Evolutionary conservation across 2,797 vertebrate genomes (phyloP), one percentile per base, ranked within the genome.

Genomic region (Pterois miles): DNA sequence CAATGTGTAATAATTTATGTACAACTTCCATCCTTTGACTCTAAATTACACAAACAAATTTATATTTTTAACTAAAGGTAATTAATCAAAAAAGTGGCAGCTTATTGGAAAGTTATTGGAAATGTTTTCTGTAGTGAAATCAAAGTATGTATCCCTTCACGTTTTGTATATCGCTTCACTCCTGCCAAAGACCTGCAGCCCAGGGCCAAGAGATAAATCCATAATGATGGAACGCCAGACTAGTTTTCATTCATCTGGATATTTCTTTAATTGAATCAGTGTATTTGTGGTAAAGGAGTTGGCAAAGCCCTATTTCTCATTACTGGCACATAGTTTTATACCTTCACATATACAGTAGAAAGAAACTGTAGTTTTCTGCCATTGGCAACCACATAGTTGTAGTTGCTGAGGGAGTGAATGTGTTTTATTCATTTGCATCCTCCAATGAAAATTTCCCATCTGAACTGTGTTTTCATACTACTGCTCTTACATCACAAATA

Each of bases 221-320:
- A 86, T 80, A 71, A 53, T 71, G 46, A 76, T 74, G 31, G 63
- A 81, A 77, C 13, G 3, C 33, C 29, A 60, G 3, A 73, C 76
- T 67, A 46, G 52, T 59, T 74, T 79, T 74, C 34, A 57, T 83
- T 80, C 34, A 75, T 81, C 76, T 66, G 40, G 69, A 83, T 69
- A 78, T 74, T 83, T 85, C 5, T 2, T 13, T 69, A 68, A 80
- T 52, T 69, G 31, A 57, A 27, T 71, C 10, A 3, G 14, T 43
- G 22, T 31, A 31, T 52, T 23, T 53, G 2, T 43, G n/a, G 27
- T 18, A 0, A 27, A 71, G n/a, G 5, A 67, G 8, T 50, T 34
- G 43, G 34, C 8, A 33, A 59, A 46, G 20, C 8, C 34, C 3
- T 3, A 48, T 40, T 54, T 7, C 9, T n/a, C 16, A 50, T 65